A percentile compares a stretch with the other conserved stretches of the same genome.
These are phyloP conservation scores for Laterallus jamaicensis DNA, from an alignment of 2,113 vertebrate species.

Conservation along the genomic window DNA sequence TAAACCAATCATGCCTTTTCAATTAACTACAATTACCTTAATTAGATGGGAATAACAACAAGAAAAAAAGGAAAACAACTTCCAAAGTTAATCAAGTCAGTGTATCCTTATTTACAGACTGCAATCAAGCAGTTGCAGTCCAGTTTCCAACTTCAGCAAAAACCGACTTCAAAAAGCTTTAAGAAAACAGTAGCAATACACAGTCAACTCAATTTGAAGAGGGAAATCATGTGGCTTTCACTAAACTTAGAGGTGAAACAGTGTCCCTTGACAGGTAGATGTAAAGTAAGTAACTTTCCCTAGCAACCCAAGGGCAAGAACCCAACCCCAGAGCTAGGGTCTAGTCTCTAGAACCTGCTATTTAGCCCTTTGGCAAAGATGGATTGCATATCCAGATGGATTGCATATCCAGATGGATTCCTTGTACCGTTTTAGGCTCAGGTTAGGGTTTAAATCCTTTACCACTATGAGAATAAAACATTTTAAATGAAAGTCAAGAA, in stretches of 20 bases:
- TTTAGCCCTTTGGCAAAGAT: background rate
- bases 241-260: background rate
- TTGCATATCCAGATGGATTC: background rate
- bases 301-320: background rate
- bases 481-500: background rate
- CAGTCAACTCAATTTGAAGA: accelerated
- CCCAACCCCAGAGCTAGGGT: accelerated
- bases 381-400: background rate
- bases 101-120: slow-evolving; percentile 55
- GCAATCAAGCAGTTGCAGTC: background rate
- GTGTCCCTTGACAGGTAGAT: background rate
- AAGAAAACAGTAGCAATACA: background rate
- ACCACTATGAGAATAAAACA: background rate
- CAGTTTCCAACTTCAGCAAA: background rate
- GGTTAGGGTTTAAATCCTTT: background rate
- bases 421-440: background rate
- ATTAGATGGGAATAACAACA: slow-evolving; percentile 58
- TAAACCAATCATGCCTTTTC: slow-evolving; percentile 64
- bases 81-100: slow-evolving; percentile 52
- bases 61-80: slow-evolving; percentile 20
- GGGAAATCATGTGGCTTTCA: background rate
- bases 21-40: slow-evolving; percentile 61
- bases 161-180: background rate
- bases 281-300: background rate
- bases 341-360: background rate